These are phyloP conservation scores for Leucoraja ocellata DNA, from an alignment of 2,797 vertebrate genomes.

Conservation along the genomic window DNA sequence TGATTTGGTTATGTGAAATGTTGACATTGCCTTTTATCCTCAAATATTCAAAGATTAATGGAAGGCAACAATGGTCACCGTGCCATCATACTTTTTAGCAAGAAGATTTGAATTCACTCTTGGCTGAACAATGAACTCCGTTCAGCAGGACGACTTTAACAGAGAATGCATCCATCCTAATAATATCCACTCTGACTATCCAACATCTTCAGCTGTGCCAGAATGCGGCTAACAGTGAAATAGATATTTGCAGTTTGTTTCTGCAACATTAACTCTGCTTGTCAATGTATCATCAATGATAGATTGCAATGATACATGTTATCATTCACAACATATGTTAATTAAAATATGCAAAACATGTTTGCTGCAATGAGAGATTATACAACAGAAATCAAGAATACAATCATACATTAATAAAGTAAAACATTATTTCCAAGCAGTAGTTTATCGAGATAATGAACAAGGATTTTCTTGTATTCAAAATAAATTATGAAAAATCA, in stretches of 20 bases:
- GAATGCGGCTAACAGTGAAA: background rate
- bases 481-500: background rate
- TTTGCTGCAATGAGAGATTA: background rate
- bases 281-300: background rate
- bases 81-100: background rate
- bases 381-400: background rate
- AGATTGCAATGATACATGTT: no score
- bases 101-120: background rate
- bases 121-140: background rate
- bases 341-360: background rate
- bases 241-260: background rate
- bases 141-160: background rate
- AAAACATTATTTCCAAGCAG: background rate
- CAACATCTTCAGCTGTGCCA: slow-evolving; percentile 11
- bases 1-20: background rate
- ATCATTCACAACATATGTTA: background rate
- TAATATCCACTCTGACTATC: background rate
- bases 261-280: background rate
- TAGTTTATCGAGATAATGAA: background rate
- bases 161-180: background rate
- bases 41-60: background rate
- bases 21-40: background rate
- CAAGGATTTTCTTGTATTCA: background rate
- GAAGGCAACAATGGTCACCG: background rate
- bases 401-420: background rate